Evolutionary conservation across 1,140 invertebrate species (phyloP), one percentile per base, ranked within the genome.

Genomic region (Olivierus martensii): DNA sequence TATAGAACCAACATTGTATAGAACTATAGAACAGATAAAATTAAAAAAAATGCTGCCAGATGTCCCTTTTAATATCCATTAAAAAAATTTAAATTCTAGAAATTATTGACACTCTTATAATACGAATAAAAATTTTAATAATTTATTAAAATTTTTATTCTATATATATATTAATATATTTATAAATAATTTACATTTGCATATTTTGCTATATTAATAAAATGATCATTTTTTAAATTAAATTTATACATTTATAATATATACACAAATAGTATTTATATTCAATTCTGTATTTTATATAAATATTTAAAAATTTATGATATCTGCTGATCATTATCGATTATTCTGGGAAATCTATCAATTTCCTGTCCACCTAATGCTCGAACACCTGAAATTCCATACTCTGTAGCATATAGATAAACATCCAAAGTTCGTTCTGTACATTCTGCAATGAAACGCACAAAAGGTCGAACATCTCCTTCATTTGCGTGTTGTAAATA

Each of bases 371-470:
- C 21, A 17, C 15, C 52, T 10, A 55, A 15, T 18, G 56, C 56
- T 43, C 47, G 50, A 14, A 57, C 18, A 37, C 52, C 39, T 10
- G 45, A 41, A 17, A 34, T 36, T 19, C 49, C 44, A 39, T 49
- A 52, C 36, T 52, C 56, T 28, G 19, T 49, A 2, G 84, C 81
- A 80, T 83, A 87, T n/a, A 90, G 67, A 64, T 93, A 96, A 48
- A 92, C 77, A 69, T 95, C 87, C n/a, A 97, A 66, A 0, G 90
- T 94, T 63, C 83, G 79, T 65, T 96, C 88, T 2, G 90, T 91
- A 66, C 88, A 92, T 55, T 90, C 82, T 0, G 90, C 90, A 64
- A 97, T 92, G 67, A 97, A 98, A 63, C 92, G 75, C 5, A 95
- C 80, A 72, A 96, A 96, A 2, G 92, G 91, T 49, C 88, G 73